A percentile compares a stretch with the other conserved stretches of the same genome.
These are phyloP conservation scores for Tetragnatha montana DNA, from an alignment of 2,888 invertebrate genomes.

Conservation along the genomic window DNA sequence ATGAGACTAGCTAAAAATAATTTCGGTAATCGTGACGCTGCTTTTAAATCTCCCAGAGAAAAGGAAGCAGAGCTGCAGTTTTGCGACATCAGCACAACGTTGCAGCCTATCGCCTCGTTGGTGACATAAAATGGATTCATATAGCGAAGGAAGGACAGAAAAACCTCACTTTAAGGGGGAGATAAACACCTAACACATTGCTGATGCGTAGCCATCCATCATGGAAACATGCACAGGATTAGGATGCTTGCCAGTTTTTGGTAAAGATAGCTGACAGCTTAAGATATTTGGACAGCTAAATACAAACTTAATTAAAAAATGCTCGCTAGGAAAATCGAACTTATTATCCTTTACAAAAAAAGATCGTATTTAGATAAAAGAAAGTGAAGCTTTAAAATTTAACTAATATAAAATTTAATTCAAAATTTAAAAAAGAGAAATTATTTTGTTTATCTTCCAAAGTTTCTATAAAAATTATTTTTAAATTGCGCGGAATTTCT, in stretches of 20 bases:
- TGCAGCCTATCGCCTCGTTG: constrained; percentile 10
- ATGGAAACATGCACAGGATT: too few species aligned
- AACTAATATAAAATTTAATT: too few species aligned
- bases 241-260: background rate
- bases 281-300: background rate
- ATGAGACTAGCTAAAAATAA: constrained; percentile 44
- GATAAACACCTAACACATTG: background rate
- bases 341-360: too few species aligned
- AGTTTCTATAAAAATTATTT: too few species aligned
- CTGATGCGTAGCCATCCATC: too few species aligned
- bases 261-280: background rate
- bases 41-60: constrained; percentile 14
- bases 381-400: too few species aligned
- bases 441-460: too few species aligned
- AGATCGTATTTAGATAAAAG: too few species aligned
- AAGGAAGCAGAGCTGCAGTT: constrained; percentile 28
- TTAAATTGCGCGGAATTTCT: too few species aligned
- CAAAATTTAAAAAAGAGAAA: too few species aligned
- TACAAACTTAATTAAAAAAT: too few species aligned
- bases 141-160: constrained; percentile 1
- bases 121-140: constrained; percentile 15
- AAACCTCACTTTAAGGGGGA: background rate
- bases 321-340: too few species aligned
- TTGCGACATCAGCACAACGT: constrained; percentile 32
- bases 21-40: constrained; percentile 22